These are phyloP conservation scores for Ophion ellenae DNA, from an alignment of 2,888 invertebrate species.

Conservation along the genomic window DNA sequence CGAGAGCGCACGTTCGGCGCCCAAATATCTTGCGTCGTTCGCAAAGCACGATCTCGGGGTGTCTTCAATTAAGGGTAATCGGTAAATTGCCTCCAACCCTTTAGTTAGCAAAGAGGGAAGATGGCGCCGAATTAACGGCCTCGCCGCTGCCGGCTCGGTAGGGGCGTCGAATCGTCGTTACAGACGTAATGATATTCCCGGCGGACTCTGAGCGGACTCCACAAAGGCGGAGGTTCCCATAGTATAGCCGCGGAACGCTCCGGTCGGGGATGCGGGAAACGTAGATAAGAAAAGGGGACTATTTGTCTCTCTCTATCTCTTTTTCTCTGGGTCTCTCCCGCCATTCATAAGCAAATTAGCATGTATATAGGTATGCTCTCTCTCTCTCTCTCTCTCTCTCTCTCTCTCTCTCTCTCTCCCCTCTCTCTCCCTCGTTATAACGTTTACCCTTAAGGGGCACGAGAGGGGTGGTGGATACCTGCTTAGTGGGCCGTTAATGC, in stretches of 20 bases:
- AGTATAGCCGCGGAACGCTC: conserved; percentile 8
- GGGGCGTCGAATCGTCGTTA: conserved; percentile 7
- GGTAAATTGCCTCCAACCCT: conserved; percentile 77
- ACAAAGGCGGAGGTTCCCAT: conserved; percentile 4
- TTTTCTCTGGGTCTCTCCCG: neutral
- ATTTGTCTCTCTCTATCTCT: conserved; percentile 5
- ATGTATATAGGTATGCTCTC: neutral
- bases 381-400: neutral
- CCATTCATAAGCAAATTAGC: neutral
- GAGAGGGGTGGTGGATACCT: neutral
- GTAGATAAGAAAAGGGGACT: conserved; percentile 47
- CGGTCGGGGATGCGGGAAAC: conserved; percentile 6
- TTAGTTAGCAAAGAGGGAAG: conserved; percentile 61
- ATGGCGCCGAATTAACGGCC: conserved; percentile 27
- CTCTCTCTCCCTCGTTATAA: neutral
- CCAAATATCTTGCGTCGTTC: conserved; percentile 57
- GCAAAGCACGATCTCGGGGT: conserved; percentile 69
- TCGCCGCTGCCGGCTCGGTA: neutral
- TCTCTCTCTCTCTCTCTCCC: neutral
- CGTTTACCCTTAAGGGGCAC: neutral
- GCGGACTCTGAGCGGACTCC: conserved; percentile 18
- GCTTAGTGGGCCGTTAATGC: conserved; percentile 35
- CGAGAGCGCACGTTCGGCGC: conserved; percentile 17
- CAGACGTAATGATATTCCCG: conserved; percentile 25
- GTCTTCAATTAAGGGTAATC: conserved; percentile 82